Percentiles rank a stretch among this genome's conserved stretches.
Evolutionary conservation across 2,888 invertebrate genomes (phyloP).

Genomic region (Drosophila robusta): DNA sequence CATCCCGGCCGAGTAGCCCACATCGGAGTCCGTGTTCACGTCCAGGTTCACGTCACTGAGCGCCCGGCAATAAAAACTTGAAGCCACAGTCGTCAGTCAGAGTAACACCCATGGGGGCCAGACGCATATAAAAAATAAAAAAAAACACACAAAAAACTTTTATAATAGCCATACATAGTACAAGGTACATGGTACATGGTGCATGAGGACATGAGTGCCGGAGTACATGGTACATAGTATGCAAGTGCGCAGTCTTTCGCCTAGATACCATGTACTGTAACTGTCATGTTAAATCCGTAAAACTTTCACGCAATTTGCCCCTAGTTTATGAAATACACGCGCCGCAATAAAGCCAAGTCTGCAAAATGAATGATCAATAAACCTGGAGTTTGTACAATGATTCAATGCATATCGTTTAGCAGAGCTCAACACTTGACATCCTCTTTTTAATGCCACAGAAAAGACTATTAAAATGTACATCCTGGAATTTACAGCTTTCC

Average conservation of each 20-base stretch:
- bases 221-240: conserved; percentile 12
- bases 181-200: conserved; percentile 26
- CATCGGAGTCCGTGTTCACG: conserved; percentile 16
- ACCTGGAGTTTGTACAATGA: background rate
- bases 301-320: conserved; percentile 66
- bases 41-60: conserved; percentile 54
- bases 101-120: conserved; percentile 54
- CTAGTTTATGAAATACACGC: conserved; percentile 58
- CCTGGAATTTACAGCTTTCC: no score
- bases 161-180: conserved; percentile 63
- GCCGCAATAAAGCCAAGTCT: conserved; percentile 38
- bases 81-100: conserved; percentile 45
- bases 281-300: conserved; percentile 65
- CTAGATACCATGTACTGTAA: conserved; percentile 42
- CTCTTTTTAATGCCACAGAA: background rate
- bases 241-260: conserved; percentile 7
- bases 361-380: conserved; percentile 38
- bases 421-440: background rate
- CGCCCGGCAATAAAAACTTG: conserved; percentile 57
- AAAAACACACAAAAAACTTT: conserved; percentile 48
- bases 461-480: background rate
- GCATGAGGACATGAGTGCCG: conserved; percentile 12
- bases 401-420: background rate
- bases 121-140: conserved; percentile 56
- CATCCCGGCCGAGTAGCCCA: conserved; percentile 14